Percentiles rank a stretch among this genome's conserved stretches.
Conservation (phyloP, 2,113 vertebrate genomes). For the Nettapus auritus region DNA sequence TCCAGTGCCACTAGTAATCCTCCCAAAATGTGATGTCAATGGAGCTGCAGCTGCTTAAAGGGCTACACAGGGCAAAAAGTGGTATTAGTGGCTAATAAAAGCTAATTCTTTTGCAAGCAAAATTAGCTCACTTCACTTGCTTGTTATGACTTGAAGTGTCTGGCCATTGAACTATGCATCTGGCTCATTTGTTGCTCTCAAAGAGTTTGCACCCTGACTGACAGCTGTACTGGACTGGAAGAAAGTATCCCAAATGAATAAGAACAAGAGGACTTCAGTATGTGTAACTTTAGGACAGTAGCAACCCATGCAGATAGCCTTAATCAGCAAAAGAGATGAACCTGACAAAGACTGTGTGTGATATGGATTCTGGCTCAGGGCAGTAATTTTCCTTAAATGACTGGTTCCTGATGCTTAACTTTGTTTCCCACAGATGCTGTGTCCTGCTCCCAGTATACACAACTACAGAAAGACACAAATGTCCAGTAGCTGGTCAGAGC, state of each 20-base stretch:
- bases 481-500: neutral
- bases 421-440: neutral
- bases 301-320: conserved; percentile 2
- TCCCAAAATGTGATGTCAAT: conserved; percentile 65
- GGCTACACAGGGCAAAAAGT: conserved; percentile 53
- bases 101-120: conserved; percentile 75
- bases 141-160: conserved; percentile 79
- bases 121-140: conserved; percentile 72
- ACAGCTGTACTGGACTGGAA: conserved; percentile 57
- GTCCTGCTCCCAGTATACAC: fast-evolving
- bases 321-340: conserved; percentile 22
- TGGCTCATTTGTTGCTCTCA: conserved; percentile 74
- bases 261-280: conserved; percentile 55
- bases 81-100: conserved; percentile 71
- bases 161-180: conserved; percentile 66
- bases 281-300: conserved; percentile 37
- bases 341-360: neutral
- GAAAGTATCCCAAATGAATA: conserved; percentile 46
- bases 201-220: conserved; percentile 58
- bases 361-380: neutral
- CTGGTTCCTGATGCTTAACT: neutral
- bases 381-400: neutral
- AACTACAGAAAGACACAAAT: neutral
- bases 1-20: conserved; percentile 45
- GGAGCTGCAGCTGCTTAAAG: conserved; percentile 66